These are phyloP conservation scores for Sebastes itinus DNA, from an alignment of 2,797 vertebrate species.

Conservation along the genomic window DNA sequence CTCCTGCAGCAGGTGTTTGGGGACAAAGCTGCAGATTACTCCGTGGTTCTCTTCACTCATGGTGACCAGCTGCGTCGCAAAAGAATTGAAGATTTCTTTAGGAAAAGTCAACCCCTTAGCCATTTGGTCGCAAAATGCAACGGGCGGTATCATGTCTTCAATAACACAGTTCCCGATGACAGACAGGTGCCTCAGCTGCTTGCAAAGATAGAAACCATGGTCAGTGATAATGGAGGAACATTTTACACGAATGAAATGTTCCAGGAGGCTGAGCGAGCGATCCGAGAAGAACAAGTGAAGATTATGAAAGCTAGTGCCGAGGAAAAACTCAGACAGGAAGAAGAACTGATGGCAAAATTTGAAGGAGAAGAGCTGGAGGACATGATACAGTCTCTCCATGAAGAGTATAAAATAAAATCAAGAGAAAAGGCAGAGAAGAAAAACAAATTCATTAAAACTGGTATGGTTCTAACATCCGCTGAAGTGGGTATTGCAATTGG, in stretches of 20 bases:
- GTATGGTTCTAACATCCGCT: neutral
- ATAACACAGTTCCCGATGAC: neutral
- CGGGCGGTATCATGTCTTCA: constrained; percentile 29
- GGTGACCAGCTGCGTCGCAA: constrained; percentile 3
- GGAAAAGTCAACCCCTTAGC: neutral
- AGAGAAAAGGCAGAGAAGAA: constrained; percentile 40
- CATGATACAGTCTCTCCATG: neutral
- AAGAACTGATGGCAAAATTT: neutral
- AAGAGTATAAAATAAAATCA: neutral
- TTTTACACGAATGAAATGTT: constrained; percentile 46
- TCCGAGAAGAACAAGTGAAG: neutral
- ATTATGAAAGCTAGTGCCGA: neutral
- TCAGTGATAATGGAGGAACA: constrained; percentile 18
- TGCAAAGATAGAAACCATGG: constrained; percentile 22
- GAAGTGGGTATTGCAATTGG: constrained; percentile 5
- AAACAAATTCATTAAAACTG: constrained; percentile 10
- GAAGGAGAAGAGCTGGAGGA: neutral
- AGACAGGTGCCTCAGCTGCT: constrained; percentile 20
- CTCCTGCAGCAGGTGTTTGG: constrained; percentile 46
- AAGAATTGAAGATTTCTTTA: constrained; percentile 10
- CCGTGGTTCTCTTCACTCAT: constrained; percentile 47
- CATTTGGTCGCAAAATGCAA: constrained; percentile 13
- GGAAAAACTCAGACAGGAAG: neutral
- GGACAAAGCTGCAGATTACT: neutral
- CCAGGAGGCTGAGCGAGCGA: constrained; percentile 30